Base-by-base conservation (phyloP, 1,140 invertebrate genomes). In the Bombus cullumanus region DNA sequence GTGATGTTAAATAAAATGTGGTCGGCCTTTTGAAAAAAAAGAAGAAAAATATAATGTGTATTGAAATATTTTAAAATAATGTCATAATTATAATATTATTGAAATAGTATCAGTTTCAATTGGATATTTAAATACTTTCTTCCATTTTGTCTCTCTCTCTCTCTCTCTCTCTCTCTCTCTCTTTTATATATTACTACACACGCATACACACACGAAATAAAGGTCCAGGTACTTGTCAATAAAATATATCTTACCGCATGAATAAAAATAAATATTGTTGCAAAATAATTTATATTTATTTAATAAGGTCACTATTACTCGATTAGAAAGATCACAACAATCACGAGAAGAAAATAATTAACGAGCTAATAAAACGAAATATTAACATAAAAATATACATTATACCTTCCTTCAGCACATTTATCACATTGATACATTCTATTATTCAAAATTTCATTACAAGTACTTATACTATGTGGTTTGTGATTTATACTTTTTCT, bases 191-290 rank as follows among this genome's bases (percentile, higher is more conserved):
- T n/a, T 12, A 62, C 28, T 68, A 68, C 15, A 68, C 59, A 59
- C 69, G 25, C 68, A 28, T 78, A 83, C 81, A 43, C 89, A 85
- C 69, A 85, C 82, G 53, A 62, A 3, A 72, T 57, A 77, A 84
- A 37, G 25, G 53, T 85, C 64, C 71, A 90, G 79, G 79, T 90
- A 90, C 82, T 89, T 87, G 34, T 68, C 22, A 68, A 68, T 68
- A 68, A 68, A 68, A 25, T 12, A 68, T 68, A 68, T 37, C 34
- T 68, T 68, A 68, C 34, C 34, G 18, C 15, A 68, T 37, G 34
- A 68, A 68, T 68, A 68, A 68, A 37, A 25, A 25, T 68, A 68
- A 68, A 68, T 66, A 37, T 64, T 59, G 62, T 72, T 80, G 53
- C 43, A 81, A 57, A 8, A 41, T 81, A 81, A 62, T 66, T 31